A percentile compares a stretch with the other conserved stretches of the same genome.
Conservation (phyloP, 2,797 vertebrate species). For the Notolabrus celidotus region DNA sequence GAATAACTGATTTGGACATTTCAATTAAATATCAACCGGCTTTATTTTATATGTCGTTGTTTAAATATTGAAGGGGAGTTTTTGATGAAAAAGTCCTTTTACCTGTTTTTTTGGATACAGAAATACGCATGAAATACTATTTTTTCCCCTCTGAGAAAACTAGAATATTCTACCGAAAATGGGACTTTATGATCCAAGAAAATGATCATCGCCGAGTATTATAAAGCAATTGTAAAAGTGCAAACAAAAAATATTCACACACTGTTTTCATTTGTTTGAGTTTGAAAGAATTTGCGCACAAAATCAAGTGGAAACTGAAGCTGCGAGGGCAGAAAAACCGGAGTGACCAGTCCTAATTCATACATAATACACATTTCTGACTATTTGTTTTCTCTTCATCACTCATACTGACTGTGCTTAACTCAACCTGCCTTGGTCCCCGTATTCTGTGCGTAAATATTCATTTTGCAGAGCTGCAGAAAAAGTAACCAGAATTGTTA, state of each 20-base stretch:
- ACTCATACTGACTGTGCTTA: slow-evolving; percentile 3
- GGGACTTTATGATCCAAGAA: background rate
- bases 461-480: slow-evolving; percentile 1
- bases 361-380: background rate
- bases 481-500: slow-evolving; percentile 4
- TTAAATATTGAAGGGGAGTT: background rate
- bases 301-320: slow-evolving; percentile 10
- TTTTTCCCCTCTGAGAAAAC: background rate
- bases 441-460: slow-evolving; percentile 9
- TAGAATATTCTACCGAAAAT: background rate
- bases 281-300: background rate
- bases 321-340: background rate
- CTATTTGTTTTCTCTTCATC: slow-evolving; percentile 9
- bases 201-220: background rate
- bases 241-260: background rate
- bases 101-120: background rate
- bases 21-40: background rate
- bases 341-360: slow-evolving; percentile 12
- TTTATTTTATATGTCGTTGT: background rate
- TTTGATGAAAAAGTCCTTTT: background rate
- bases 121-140: background rate
- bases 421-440: background rate
- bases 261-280: background rate
- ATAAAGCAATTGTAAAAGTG: background rate
- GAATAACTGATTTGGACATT: background rate